These are phyloP conservation scores for Sinocyclocheilus anophthalmus DNA, from an alignment of 2,113 vertebrate genomes.

Conservation along the genomic window DNA sequence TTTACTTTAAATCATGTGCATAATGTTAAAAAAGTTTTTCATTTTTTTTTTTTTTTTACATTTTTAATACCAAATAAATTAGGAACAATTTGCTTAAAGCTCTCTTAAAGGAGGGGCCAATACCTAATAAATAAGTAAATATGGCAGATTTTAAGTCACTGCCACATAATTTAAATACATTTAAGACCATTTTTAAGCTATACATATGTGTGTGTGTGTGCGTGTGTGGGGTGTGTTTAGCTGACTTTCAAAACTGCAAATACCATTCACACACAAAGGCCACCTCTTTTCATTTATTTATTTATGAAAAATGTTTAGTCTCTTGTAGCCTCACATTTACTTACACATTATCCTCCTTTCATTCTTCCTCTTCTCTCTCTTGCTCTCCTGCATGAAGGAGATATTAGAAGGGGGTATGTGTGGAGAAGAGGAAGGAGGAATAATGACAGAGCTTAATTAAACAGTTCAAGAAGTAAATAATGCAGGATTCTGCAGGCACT, in stretches of 20 bases:
- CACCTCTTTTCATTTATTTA: no score
- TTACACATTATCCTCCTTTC: slow-evolving; percentile 34
- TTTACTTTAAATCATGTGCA: neutral
- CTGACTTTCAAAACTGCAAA: neutral
- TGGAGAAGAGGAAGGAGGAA: slow-evolving; percentile 19
- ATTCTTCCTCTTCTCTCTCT: slow-evolving; percentile 28
- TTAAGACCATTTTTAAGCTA: no score
- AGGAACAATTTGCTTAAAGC: no score
- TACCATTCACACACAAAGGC: neutral
- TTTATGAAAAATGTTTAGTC: no score
- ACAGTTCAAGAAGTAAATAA: slow-evolving; percentile 52
- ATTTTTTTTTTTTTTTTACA: no score
- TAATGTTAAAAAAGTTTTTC: neutral
- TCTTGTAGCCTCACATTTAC: slow-evolving; percentile 23
- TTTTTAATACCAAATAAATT: no score
- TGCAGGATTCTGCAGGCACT: slow-evolving; percentile 42
- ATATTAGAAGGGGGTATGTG: neutral
- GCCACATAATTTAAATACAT: neutral
- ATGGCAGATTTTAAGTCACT: neutral
- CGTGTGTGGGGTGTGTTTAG: neutral
- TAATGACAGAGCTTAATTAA: slow-evolving; percentile 49
- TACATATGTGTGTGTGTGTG: no score
- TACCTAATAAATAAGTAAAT: neutral
- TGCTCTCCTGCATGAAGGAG: neutral
- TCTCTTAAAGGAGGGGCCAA: neutral